Conservation (phyloP, 2,797 vertebrate genomes). For the Corythornis leucogaster region DNA sequence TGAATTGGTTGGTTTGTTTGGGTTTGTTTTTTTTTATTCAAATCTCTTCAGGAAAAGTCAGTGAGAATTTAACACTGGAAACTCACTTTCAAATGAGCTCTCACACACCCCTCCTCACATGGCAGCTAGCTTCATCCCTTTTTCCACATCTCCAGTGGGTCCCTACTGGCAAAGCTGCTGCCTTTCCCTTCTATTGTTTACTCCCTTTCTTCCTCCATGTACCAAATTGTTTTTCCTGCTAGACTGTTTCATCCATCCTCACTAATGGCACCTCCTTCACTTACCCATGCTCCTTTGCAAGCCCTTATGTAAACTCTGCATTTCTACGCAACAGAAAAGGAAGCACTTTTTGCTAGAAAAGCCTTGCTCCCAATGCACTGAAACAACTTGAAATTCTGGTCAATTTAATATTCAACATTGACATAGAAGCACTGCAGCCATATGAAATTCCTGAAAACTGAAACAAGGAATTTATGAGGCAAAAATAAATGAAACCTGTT, state of each 20-base stretch:
- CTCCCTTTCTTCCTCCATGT: neutral
- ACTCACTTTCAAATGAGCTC: neutral
- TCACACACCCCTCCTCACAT: neutral
- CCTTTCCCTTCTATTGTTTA: neutral
- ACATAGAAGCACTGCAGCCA: neutral
- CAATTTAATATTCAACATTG: neutral
- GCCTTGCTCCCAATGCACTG: neutral
- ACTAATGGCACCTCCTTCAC: neutral
- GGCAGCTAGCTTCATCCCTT: neutral
- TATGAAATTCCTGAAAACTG: conserved; percentile 25
- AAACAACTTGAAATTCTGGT: neutral
- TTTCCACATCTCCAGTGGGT: neutral
- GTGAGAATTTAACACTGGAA: neutral
- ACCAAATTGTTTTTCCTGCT: neutral
- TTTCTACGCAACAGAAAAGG: conserved; percentile 17
- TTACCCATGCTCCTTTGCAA: neutral
- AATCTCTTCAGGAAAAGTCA: neutral
- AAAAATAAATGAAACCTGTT: neutral
- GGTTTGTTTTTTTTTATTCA: neutral
- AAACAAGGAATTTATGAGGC: neutral
- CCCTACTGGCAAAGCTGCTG: neutral
- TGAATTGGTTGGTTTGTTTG: too few relatives aligned
- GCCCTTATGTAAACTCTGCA: neutral
- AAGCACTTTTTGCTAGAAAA: neutral
- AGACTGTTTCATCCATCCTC: neutral